Conservation (phyloP, 2,797 vertebrate species). For the Hydrolagus colliei region DNA sequence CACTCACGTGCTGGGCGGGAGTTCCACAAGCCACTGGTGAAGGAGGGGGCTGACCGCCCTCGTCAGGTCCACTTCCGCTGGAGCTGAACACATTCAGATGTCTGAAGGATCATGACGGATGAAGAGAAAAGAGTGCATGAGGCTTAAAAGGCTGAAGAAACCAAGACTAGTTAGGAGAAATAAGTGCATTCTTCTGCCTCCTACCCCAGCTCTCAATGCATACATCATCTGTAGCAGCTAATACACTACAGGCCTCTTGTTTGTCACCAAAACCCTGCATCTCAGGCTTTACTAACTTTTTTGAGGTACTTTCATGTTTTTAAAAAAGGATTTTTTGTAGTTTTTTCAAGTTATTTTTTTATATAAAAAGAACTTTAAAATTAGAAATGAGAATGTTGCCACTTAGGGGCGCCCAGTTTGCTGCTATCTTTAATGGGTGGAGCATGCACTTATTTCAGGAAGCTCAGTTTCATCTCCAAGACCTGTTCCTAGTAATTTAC, state of each 20-base stretch:
- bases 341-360: slow-evolving; percentile 96
- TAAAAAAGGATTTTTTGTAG: slow-evolving; percentile 88
- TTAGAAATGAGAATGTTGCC: slow-evolving; percentile 91
- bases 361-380: slow-evolving; percentile 80
- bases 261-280: slow-evolving; percentile 97
- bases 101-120: slow-evolving; percentile 46
- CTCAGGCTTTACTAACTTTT: slow-evolving; percentile 95
- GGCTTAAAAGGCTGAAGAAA: slow-evolving; percentile 66
- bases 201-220: slow-evolving; percentile 79
- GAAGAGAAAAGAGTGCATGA: slow-evolving; percentile 67
- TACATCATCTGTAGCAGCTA: slow-evolving; percentile 98
- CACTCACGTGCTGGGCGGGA: slow-evolving; percentile 96
- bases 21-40: slow-evolving; percentile 98
- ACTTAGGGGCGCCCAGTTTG: slow-evolving; percentile 83
- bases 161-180: slow-evolving; percentile 65
- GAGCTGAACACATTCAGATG: slow-evolving; percentile 65
- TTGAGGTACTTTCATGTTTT: slow-evolving; percentile 97
- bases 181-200: slow-evolving; percentile 77
- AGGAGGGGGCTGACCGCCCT: slow-evolving; percentile 93
- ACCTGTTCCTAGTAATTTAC: slow-evolving; percentile 86
- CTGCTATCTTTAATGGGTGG: slow-evolving; percentile 83
- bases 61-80: slow-evolving; percentile 98
- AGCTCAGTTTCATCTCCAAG: slow-evolving; percentile 77
- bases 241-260: slow-evolving; percentile 96
- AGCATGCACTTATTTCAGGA: slow-evolving; percentile 88